A percentile compares a stretch with the other conserved stretches of the same genome.
Evolutionary conservation across 2,888 invertebrate species (phyloP).

Genomic region (Nowickia ferox): DNA sequence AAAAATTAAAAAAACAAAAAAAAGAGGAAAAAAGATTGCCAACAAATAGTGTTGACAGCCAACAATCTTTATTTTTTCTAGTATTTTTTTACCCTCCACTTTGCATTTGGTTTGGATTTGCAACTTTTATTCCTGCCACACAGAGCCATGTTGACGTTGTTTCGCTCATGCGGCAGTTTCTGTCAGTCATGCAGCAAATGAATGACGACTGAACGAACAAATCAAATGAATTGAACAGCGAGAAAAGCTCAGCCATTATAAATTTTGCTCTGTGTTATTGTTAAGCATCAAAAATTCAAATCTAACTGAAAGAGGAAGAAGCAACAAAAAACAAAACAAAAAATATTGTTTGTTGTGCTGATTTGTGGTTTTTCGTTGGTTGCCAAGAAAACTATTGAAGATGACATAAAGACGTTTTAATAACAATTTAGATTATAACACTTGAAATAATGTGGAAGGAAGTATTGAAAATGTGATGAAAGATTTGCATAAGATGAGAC

Average conservation of each 20-base stretch:
- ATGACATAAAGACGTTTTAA: slow-evolving; percentile 66
- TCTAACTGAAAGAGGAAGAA: slow-evolving; percentile 20
- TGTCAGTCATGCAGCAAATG: slow-evolving; percentile 61
- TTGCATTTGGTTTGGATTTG: slow-evolving; percentile 42
- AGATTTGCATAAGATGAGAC: slow-evolving; percentile 13
- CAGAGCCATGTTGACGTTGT: not conserved
- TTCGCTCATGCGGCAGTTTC: slow-evolving; percentile 38
- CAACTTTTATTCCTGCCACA: slow-evolving; percentile 40
- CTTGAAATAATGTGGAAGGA: slow-evolving; percentile 47
- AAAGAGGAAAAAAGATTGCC: slow-evolving; percentile 18
- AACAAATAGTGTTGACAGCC: slow-evolving; percentile 68
- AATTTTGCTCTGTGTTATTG: slow-evolving; percentile 27
- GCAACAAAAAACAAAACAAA: not conserved
- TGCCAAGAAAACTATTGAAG: slow-evolving; percentile 67
- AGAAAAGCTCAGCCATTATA: slow-evolving; percentile 47
- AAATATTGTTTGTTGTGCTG: slow-evolving; percentile 8
- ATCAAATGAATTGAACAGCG: slow-evolving; percentile 61
- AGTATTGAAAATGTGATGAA: slow-evolving; percentile 6
- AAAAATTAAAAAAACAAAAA: not conserved
- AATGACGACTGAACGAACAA: slow-evolving; percentile 58
- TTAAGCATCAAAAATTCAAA: slow-evolving; percentile 47
- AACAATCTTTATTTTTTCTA: slow-evolving; percentile 54
- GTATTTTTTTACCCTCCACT: not conserved
- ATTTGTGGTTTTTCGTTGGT: slow-evolving; percentile 34
- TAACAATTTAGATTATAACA: slow-evolving; percentile 66